Evolutionary conservation across 1,140 invertebrate species (phyloP).

Genomic region (Sitodiplosis mosellana): DNA sequence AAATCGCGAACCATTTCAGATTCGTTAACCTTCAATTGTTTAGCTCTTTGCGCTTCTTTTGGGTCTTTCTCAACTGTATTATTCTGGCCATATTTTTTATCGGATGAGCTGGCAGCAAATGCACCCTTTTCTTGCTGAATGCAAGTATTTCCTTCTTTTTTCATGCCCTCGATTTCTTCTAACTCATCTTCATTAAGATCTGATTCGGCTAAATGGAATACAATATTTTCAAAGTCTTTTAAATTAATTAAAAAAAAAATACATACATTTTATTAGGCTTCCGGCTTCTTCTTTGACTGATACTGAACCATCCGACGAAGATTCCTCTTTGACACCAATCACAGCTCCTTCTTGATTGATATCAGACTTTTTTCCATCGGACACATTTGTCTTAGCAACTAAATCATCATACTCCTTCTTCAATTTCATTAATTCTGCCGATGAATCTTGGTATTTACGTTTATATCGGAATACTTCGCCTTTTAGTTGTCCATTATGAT

Average conservation of each 20-base stretch:
- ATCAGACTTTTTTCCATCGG: constrained; percentile 34
- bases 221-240: neutral
- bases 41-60: constrained; percentile 29
- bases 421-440: constrained; percentile 53
- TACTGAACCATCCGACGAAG: constrained; percentile 22
- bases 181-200: constrained; percentile 15
- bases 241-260: neutral
- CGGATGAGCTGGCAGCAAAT: constrained; percentile 6
- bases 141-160: constrained; percentile 32
- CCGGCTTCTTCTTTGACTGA: constrained; percentile 26
- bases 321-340: constrained; percentile 37
- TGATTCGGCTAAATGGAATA: constrained; percentile 10
- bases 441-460: constrained; percentile 71
- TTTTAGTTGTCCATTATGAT: constrained; percentile 92
- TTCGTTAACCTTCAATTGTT: constrained; percentile 39
- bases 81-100: constrained; percentile 24
- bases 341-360: constrained; percentile 41
- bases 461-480: constrained; percentile 87
- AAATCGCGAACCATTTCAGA: constrained; percentile 64
- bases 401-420: constrained; percentile 53
- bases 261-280: constrained; percentile 17
- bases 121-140: constrained; percentile 27
- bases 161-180: constrained; percentile 33
- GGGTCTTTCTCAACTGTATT: constrained; percentile 28
- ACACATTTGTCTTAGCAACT: constrained; percentile 34